Evolutionary conservation across 2,888 invertebrate species (phyloP), one percentile per base, ranked within the genome.

Genomic region (Mesorhabditis spiculigera): DNA sequence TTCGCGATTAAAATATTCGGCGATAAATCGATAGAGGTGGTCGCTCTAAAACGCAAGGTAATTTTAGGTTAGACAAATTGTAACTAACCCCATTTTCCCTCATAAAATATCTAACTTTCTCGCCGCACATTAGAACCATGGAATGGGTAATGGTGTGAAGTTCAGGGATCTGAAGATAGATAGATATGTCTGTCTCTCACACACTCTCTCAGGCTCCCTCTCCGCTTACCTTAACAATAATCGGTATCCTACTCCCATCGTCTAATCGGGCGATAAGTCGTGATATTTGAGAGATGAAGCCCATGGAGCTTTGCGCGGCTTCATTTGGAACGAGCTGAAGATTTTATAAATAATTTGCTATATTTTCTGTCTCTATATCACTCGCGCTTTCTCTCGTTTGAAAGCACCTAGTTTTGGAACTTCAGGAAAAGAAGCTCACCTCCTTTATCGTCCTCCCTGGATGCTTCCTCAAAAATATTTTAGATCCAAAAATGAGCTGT

Each of bases 131-230:
- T n/a, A 50, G 3, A 13, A 50, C 58, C 58, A 50, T 50, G 10
- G 58, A 50, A 50, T 50, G 58, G 58, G 58, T 50, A n/a, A 50
- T 50, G 10, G 58, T 50, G 58, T 50, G 58, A n/a, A 50, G 58
- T 50, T 50, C 58, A 3, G 58, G 58, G n/a, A 50, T 50, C 50
- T 50, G 13, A 13, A 50, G 13, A 50, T 50, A n/a, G n/a, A n/a
- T n/a, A n/a, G n/a, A n/a, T n/a, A n/a, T n/a, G n/a, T n/a, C n/a
- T n/a, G n/a, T n/a, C n/a, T n/a, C n/a, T n/a, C n/a, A n/a, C n/a
- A n/a, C n/a, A n/a, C n/a, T n/a, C n/a, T n/a, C n/a, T n/a, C n/a
- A n/a, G n/a, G n/a, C n/a, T n/a, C n/a, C n/a, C n/a, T n/a, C n/a
- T n/a, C n/a, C 8, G 8, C 8, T 50, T 50, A 50, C 58, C n/a